phyloP scores from a whole-genome alignment of 2,797 vertebrate genomes.

The Cephalopachus bancanus region DNA sequence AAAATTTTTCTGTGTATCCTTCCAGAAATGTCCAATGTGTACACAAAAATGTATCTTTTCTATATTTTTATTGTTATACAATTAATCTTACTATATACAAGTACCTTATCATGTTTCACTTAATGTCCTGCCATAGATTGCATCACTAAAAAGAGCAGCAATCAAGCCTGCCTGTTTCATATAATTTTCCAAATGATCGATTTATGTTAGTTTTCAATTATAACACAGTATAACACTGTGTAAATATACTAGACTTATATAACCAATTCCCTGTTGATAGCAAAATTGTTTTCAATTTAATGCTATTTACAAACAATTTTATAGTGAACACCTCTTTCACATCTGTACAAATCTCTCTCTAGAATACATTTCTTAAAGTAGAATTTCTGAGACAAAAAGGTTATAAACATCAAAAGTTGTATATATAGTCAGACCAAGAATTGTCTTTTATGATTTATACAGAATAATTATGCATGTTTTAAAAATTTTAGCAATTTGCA shows the following conservation, averaged over 20 bases:
- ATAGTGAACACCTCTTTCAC: not conserved
- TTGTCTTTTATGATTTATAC: not conserved
- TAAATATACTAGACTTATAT: not conserved
- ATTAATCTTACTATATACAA: too few species aligned
- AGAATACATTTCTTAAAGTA: conserved; percentile 19
- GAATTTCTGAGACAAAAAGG: not conserved
- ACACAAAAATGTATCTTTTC: not conserved
- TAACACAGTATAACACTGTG: not conserved
- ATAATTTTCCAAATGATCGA: not conserved
- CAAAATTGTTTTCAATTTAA: conserved; percentile 49
- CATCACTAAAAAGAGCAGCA: not conserved
- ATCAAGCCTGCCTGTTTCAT: not conserved
- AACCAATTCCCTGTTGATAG: not conserved
- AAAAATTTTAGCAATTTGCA: too few species aligned
- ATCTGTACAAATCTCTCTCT: not conserved
- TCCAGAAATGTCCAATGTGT: not conserved
- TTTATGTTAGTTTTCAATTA: conserved; percentile 44
- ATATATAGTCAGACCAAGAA: not conserved
- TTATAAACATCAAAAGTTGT: not conserved
- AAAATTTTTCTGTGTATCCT: not conserved
- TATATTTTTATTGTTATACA: not conserved
- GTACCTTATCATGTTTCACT: too few species aligned
- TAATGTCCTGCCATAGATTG: not conserved
- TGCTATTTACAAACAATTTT: conserved; percentile 35
- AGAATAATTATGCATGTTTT: too few species aligned